Evolutionary conservation across 2,888 invertebrate genomes (phyloP), one percentile per base, ranked within the genome.

Genomic region (Calephelis perditalis): DNA sequence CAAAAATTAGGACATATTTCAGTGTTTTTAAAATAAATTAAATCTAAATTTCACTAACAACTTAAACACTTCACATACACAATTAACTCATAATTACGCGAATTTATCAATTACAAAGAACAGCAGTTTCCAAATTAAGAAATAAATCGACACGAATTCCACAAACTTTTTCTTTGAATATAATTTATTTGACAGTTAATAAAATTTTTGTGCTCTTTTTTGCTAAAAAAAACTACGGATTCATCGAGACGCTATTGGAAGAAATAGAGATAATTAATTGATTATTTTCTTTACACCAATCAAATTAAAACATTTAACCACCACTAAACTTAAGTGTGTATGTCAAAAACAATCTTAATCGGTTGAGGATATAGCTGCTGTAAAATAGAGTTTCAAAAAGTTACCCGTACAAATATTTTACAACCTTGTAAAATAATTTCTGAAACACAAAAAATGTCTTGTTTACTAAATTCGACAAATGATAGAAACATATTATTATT

Each of bases 1-100:
- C 75, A 81, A 82, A 49, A 80, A 77, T 78, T 81, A 84, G 78
- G 75, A 82, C 84, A 83, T 84, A 49, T 71, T 75, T 78, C 75
- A 79, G 77, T 76, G 76, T 72, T 74, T 71, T 73, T 68, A 67
- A 64, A 65, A 66, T 73, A 64, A 68, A 70, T 59, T 70, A 58
- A 49, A 49, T 40, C 8, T 66, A 65, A 70, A 69, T 67, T 63
- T 67, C 72, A 74, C 74, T 62, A 67, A 72, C 73, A 74, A 74
- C 69, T 61, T 64, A 65, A 73, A 75, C 71, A 62, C 56, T 61
- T 63, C 64, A 65, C 62, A 60, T 61, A 59, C 64, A 70, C 67
- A 65, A 60, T 63, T 56, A 66, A 67, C 63, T 61, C 62, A 62
- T 65, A 59, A 61, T 62, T 59, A 64, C 62, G 59, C 59, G 44